Evolutionary conservation across 30 jellyfish, hydroid and myxozoan species (phyloP), one percentile per base, ranked within the genome.

Genomic region (Turritopsis dohrnii): DNA sequence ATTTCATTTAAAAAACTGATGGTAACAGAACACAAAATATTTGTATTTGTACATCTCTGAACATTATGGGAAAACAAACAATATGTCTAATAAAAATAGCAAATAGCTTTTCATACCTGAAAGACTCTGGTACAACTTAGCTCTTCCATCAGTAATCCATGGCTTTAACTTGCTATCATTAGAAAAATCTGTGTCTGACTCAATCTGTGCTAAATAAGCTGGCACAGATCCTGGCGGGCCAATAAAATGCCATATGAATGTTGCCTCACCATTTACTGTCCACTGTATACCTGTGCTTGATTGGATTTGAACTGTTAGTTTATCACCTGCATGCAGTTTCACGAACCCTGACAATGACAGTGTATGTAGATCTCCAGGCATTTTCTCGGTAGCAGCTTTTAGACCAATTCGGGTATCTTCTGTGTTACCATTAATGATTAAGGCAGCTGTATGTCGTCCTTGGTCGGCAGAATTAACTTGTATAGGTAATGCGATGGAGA

Each of bases 211-310:
- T 24, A 92, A 89, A 72, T 86, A 92, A 1, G 91, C 97, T 16
- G 97, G 97, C 0, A 90, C 77, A 4, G 96, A 84, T 21, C 97
- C 97, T 23, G 82, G 90, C n/a, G 84, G 89, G 0, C 97, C 97
- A 65, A 92, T 75, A 83, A 72, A 75, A 71, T 92, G 97, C 65
- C 83, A 92, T 21, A 91, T 83, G 66, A 92, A 79, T 52, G 84
- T 80, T 0, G 95, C 65, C 53, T 83, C 94, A 28, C 88, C 74
- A 30, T 77, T 80, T 53, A 92, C 80, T 22, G 83, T 88, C 92
- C 92, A 87, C 0, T 86, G 29, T 22, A 76, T 24, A 76, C 88
- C 96, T 27, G 82, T 80, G 31, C 83, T 66, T 21, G 96, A 69
- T 53, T 84, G 83, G 7, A 79, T 89, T 69, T 81, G 71, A 69